Evolutionary conservation across 2,797 vertebrate species (phyloP), one percentile per base, ranked within the genome.

Genomic region (Poeciliopsis turneri): DNA sequence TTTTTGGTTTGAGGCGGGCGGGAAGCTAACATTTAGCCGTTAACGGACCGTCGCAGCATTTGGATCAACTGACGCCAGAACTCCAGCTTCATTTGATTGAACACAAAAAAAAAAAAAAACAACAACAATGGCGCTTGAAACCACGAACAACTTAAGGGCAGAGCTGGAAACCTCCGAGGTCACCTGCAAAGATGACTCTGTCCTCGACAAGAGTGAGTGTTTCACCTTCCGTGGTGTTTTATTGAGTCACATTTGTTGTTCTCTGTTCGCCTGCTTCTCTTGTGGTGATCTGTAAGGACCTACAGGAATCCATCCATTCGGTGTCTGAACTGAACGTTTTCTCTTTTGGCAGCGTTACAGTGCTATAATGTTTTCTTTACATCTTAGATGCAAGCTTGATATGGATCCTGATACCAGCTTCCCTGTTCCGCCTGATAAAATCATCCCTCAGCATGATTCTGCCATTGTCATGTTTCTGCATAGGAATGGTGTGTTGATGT

Each of bases 121-220:
- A 33, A 33, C 2, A 76, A 86, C 76, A 15, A 96, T 96, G 95
- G 87, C 86, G 2, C 6, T 16, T 0, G 90, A 93, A 16, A 95
- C 82, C 4, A 46, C 80, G 53, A 92, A 95, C 28, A 88, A 66
- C 6, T 78, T 96, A 0, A 87, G 84, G 3, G 53, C 74, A 1
- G 96, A 96, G 84, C 91, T 96, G 79, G 90, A 93, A 0, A n/a
- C 94, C 33, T 96, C 96, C 82, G 91, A 51, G 79, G 74, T 96
- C 0, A 1, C 23, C 33, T 95, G 86, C 61, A 69, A 86, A 0
- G 91, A 95, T 57, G 95, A 95, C 0, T 76, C 86, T 2, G 78
- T 92, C 49, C 86, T 96, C 33, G 95, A 96, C 43, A 96, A 94
- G 83, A 89, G 96, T 96, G 77, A 95, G 95, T 89, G 41, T 23